Percentiles rank a stretch among this genome's conserved stretches.
These are phyloP conservation scores for Apostichopus californicus DNA, from an alignment of 35 echinoderm and acorn worm genomes.

Conservation along the genomic window DNA sequence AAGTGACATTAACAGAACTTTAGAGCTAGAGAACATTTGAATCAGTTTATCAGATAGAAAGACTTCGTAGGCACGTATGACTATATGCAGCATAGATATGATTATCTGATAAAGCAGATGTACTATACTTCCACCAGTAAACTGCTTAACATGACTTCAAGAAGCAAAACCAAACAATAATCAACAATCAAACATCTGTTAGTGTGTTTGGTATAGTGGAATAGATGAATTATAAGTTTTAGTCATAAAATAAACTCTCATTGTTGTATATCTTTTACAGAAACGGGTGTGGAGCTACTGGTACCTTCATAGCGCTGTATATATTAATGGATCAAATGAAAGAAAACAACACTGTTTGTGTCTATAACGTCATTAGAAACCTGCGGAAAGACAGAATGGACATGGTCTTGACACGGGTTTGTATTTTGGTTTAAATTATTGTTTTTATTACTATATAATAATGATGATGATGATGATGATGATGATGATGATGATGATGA, in stretches of 20 bases:
- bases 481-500: too few relatives aligned
- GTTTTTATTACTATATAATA: too few relatives aligned
- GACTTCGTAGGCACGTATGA: too few relatives aligned
- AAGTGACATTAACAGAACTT: too few relatives aligned
- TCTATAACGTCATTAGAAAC: conserved; percentile 26
- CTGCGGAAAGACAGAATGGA: conserved; percentile 53
- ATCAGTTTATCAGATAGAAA: too few relatives aligned
- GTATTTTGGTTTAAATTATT: too few relatives aligned
- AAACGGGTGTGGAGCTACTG: conserved; percentile 34
- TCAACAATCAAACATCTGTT: background rate
- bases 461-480: too few relatives aligned
- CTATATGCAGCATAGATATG: too few relatives aligned
- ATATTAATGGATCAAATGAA: conserved; percentile 21
- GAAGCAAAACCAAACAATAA: background rate
- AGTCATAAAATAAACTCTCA: background rate
- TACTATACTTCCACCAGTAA: too few relatives aligned
- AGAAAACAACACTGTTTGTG: background rate
- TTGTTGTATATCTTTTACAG: background rate
- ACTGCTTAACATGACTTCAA: background rate
- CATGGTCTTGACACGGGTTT: conserved; percentile 30
- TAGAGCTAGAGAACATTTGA: too few relatives aligned
- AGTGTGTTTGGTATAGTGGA: too few relatives aligned
- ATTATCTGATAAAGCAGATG: too few relatives aligned
- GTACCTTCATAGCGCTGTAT: conserved; percentile 49
- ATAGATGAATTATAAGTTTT: background rate